Evolutionary conservation across 2,113 vertebrate genomes (phyloP), one percentile per base, ranked within the genome.

Genomic region (Amblyornis subalaris): DNA sequence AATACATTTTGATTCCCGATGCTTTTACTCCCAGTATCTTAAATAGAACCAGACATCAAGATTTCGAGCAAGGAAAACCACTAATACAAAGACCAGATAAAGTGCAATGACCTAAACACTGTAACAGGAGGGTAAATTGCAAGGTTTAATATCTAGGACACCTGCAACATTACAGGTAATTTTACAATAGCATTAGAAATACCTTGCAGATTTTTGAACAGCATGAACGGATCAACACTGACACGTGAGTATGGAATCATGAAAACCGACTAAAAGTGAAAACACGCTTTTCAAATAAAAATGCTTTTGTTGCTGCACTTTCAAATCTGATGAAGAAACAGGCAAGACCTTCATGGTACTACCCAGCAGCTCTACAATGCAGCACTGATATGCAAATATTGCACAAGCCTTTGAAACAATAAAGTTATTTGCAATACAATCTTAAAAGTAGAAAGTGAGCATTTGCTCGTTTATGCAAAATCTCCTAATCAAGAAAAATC

Each of bases 21-120:
- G 70, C 77, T 89, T 94, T 95, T 96, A 96, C 91, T 94, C 96
- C 75, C 54, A 31, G 65, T 19, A 21, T 53, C 75, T 67, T 80
- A 72, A 87, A 91, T 5, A 75, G 55, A 80, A 50, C 24, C 67
- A 86, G 70, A 67, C 60, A 55, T 44, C 40, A 44, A 42, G 65
- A 51, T 80, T 69, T 61, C 2, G 2, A 84, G 22, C 42, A 50
- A 44, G 26, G 44, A 64, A 85, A 79, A 45, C 20, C 74, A 67
- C 72, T 44, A 57, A 35, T 20, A 35, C 53, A 54, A 88, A 89
- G 2, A 4, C 24, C 73, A 72, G 28, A 54, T 40, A 21, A 67
- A 77, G 15, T 44, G 38, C 48, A 64, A 57, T 2, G 4, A 80
- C 11, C 31, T 45, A 5, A 75, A 70, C 5, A 5, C 18, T 7